These are phyloP conservation scores for Heliconius nattereri DNA, from an alignment of 1,140 invertebrate species.

Conservation along the genomic window DNA sequence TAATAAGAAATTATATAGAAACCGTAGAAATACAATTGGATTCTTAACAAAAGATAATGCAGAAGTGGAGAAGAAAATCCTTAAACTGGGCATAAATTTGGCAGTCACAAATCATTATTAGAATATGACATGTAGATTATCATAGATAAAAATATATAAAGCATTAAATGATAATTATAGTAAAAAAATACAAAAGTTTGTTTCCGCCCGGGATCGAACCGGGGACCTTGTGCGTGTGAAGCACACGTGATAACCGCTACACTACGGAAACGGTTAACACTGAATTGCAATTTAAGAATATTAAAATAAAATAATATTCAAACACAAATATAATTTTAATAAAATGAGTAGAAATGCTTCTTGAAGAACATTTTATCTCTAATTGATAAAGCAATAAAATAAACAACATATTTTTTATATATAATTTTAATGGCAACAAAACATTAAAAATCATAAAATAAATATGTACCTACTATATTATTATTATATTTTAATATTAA, in stretches of 20 bases:
- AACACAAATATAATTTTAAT: no score
- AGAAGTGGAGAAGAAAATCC: no score
- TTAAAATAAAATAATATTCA: not conserved
- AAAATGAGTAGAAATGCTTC: not conserved
- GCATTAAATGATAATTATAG: not conserved
- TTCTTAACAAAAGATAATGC: no score
- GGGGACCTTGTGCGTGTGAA: constrained; percentile 87
- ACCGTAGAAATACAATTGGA: not conserved
- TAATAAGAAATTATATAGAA: no score
- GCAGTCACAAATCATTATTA: no score
- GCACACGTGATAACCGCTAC: constrained; percentile 81
- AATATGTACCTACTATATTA: not conserved
- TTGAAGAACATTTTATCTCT: not conserved
- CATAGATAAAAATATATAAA: not conserved
- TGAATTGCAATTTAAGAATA: no score
- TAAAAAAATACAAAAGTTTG: constrained; percentile 57
- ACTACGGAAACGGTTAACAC: constrained; percentile 70
- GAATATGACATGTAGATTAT: no score
- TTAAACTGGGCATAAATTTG: no score
- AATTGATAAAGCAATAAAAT: not conserved
- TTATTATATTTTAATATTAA: no score
- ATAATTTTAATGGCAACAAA: not conserved
- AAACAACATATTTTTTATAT: not conserved
- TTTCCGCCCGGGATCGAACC: constrained; percentile 94
- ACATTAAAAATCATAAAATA: not conserved